These are phyloP conservation scores for Thymelicus lineola DNA, from an alignment of 2,888 invertebrate genomes.

Conservation along the genomic window DNA sequence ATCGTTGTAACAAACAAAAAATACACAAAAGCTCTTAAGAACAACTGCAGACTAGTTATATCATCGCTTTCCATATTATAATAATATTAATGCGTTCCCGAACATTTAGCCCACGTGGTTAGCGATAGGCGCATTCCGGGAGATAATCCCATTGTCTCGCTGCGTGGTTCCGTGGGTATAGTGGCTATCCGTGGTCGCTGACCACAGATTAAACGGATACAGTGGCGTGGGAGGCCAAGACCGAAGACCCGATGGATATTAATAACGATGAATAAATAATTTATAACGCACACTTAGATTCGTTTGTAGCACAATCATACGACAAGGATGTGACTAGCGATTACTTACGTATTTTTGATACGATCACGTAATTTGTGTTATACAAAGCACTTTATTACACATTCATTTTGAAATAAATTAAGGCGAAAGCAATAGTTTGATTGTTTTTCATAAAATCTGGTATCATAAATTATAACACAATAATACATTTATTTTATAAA, in stretches of 20 bases:
- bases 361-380: too few relatives aligned
- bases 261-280: constrained; percentile 62
- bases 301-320: constrained; percentile 24
- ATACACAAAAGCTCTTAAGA: neutral
- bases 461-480: too few relatives aligned
- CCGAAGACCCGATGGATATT: constrained; percentile 45
- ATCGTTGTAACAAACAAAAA: neutral
- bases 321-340: too few relatives aligned
- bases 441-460: too few relatives aligned
- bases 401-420: too few relatives aligned
- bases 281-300: constrained; percentile 49
- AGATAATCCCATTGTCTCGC: constrained; percentile 64
- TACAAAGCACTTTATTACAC: too few relatives aligned
- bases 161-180: neutral
- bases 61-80: constrained; percentile 35
- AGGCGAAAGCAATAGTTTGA: too few relatives aligned
- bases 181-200: constrained; percentile 1
- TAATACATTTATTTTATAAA: too few relatives aligned
- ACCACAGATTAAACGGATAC: constrained; percentile 49
- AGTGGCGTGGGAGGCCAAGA: constrained; percentile 53
- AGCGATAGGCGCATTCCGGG: constrained; percentile 59
- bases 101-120: constrained; percentile 46
- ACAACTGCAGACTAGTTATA: neutral
- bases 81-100: constrained; percentile 40
- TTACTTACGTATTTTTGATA: too few relatives aligned